Conservation (phyloP, 2,113 vertebrate species). For the Falco punctatus region DNA sequence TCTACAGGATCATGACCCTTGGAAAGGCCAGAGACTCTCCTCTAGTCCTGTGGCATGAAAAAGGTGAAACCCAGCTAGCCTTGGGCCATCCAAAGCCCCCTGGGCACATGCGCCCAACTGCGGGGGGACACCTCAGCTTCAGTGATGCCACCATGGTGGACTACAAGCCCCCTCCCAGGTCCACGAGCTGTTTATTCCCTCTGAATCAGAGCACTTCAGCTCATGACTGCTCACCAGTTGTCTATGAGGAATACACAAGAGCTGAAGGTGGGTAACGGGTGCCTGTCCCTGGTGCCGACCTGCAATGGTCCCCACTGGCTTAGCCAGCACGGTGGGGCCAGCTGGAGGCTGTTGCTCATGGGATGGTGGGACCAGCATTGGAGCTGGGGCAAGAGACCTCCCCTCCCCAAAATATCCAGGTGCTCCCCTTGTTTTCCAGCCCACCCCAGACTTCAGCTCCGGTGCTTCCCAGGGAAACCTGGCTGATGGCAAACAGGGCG, state of each 20-base stretch:
- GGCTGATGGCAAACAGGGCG: rapidly evolving
- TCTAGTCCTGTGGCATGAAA: neutral
- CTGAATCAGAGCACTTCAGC: neutral
- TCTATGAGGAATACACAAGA: rapidly evolving
- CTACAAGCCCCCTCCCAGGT: neutral
- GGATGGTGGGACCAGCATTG: rapidly evolving
- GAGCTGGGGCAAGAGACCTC: neutral
- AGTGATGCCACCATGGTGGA: rapidly evolving
- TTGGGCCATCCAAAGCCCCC: neutral
- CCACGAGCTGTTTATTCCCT: neutral
- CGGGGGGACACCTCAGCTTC: neutral
- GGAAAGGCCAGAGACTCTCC: neutral
- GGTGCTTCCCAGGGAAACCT: neutral
- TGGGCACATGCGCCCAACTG: rapidly evolving
- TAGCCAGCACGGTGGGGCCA: rapidly evolving
- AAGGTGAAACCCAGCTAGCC: neutral
- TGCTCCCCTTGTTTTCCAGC: neutral
- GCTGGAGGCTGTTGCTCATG: neutral
- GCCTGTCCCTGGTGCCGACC: neutral
- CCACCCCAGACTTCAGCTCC: neutral
- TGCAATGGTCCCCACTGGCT: rapidly evolving
- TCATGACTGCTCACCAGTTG: neutral
- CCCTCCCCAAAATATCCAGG: neutral
- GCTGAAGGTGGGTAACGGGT: neutral
- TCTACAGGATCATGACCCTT: neutral